Conservation (phyloP, 2,888 invertebrate genomes). For the Netelia virgata region DNA sequence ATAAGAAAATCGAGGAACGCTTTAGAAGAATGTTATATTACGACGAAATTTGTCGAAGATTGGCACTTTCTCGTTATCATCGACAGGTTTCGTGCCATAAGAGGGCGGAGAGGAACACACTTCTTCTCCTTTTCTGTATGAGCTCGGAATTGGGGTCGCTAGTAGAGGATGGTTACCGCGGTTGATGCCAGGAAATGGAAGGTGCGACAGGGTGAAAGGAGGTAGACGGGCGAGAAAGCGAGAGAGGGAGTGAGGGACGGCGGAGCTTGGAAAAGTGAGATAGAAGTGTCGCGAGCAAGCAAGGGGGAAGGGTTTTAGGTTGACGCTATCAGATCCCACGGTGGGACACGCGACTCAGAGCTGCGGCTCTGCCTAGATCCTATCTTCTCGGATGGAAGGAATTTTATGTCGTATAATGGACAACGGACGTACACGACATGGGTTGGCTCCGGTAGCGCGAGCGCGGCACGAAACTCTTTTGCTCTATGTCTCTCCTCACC, state of each 20-base stretch:
- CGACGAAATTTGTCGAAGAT: not conserved
- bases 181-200: constrained; percentile 39
- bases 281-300: constrained; percentile 60
- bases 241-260: constrained; percentile 33
- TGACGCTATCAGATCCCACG: constrained; percentile 82
- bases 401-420: constrained; percentile 84
- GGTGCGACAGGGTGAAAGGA: constrained; percentile 52
- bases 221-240: constrained; percentile 39
- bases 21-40: not conserved
- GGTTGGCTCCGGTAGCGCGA: constrained; percentile 52
- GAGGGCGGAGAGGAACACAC: constrained; percentile 63
- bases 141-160: constrained; percentile 80
- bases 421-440: constrained; percentile 70
- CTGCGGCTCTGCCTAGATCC: constrained; percentile 76
- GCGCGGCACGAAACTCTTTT: constrained; percentile 67
- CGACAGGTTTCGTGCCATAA: constrained; percentile 77
- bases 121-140: constrained; percentile 11
- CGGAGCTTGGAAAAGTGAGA: constrained; percentile 62
- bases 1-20: not conserved
- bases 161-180: constrained; percentile 57
- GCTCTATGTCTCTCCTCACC: constrained; percentile 43
- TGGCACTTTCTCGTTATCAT: constrained; percentile 53
- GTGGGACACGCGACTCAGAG: constrained; percentile 83
- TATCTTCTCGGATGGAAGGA: constrained; percentile 83
- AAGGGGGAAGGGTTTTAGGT: constrained; percentile 72